Base-by-base conservation (phyloP, 2,888 invertebrate genomes). In the Galeruca laticollis region DNA sequence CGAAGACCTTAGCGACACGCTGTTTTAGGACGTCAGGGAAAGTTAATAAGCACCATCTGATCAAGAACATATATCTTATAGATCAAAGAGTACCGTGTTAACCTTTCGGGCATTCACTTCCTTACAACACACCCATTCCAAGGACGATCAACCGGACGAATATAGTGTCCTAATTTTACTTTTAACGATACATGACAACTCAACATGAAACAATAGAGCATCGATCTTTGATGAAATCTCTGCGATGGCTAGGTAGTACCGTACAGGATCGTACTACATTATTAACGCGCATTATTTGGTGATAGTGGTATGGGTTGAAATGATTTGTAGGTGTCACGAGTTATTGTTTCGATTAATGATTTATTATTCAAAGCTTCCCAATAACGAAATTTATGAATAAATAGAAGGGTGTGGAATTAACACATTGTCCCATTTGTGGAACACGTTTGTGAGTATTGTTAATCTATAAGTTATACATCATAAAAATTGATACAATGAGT, bases 31-130 rank as follows among this genome's bases (percentile, higher is more conserved):
- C 20, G 47, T 9, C 33, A 64, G 56, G 64, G 64, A 54, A 64
- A 57, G 56, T 57, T 35, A 57, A 57, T 57, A 64, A 64, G 64
- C 31, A 43, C 40, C 64, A 64, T 47, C 54, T 54, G 21, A 56
- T 56, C 33, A 57, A 35, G 18, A 15, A 26, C 54, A 64, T 21
- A 64, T 64, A 64, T 64, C 64, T 35, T 64, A 64, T 35, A n/a
- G 37, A 31, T 64, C 64, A 64, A 64, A 56, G 64, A 64, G 31
- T 57, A 57, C 56, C 64, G 64, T 56, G 54, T 64, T 64, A 64
- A 64, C 56, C 64, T 64, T 64, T 64, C 20, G 64, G 56, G 56
- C 64, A 43, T 64, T 64, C 64, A 64, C 64, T 64, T 64, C 64
- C 64, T 64, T 54, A 26, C 63, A 64, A 33, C 63, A 56, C 63